Percentiles rank a stretch among this genome's conserved stretches.
Conservation (phyloP, 2,797 vertebrate species). For the Euphonia xanthogaster region DNA sequence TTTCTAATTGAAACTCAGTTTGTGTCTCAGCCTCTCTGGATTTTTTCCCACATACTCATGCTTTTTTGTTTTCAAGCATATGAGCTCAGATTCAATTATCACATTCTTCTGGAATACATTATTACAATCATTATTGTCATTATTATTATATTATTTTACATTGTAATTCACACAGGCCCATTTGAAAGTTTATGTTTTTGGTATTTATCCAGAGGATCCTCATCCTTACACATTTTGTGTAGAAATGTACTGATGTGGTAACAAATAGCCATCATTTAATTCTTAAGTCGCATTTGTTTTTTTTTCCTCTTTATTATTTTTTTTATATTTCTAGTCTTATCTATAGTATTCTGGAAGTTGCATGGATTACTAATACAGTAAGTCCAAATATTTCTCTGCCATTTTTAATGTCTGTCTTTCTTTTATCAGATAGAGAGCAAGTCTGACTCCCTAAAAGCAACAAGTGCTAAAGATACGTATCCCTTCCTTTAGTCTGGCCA, state of each 20-base stretch:
- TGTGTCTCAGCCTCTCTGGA: neutral
- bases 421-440: slow-evolving; percentile 22
- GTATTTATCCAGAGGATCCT: neutral
- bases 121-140: too few relatives aligned
- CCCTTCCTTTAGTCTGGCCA: neutral
- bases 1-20: neutral
- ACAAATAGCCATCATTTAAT: slow-evolving; percentile 34
- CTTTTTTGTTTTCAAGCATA: neutral
- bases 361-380: slow-evolving; percentile 27
- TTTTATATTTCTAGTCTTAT: slow-evolving; percentile 48
- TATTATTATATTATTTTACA: neutral
- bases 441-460: neutral
- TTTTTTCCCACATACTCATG: neutral
- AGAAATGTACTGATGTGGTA: neutral
- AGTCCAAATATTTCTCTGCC: slow-evolving; percentile 12
- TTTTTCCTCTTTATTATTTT: slow-evolving; percentile 13
- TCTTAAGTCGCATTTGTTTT: slow-evolving; percentile 3
- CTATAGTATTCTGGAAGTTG: slow-evolving; percentile 1
- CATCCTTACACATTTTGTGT: neutral
- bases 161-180: neutral
- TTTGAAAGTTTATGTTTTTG: neutral
- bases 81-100: neutral
- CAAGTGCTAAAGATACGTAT: neutral
- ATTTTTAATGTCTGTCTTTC: slow-evolving; percentile 28
- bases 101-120: neutral